Base-by-base conservation (phyloP, 2,888 invertebrate species). In the Zootermopsis nevadensis region DNA sequence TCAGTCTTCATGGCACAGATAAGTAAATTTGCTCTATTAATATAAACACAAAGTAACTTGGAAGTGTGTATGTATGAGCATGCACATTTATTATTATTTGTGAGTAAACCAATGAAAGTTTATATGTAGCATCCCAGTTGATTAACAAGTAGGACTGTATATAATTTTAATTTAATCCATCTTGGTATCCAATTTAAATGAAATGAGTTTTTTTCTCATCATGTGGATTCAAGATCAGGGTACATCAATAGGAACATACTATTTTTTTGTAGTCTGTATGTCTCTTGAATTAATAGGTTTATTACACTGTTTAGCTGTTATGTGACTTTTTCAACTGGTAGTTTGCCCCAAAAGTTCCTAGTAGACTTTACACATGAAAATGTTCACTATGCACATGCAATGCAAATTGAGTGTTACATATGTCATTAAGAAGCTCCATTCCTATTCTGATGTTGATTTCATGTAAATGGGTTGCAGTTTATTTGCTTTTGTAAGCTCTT, bases 341-440 rank as follows among this genome's bases (percentile, higher is more conserved):
- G n/a, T 2, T n/a, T 15, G 7, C 60, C 60, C 60, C 27, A 27
- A 60, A 60, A 60, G 60, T 60, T 60, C 60, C 60, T 60, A 27
- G n/a, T 60, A n/a, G 60, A 60, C 60, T 60, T 27, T 60, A 4
- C 1, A 3, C n/a, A n/a, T 60, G 60, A 60, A 60, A 60, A 60
- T n/a, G 60, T n/a, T 60, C n/a, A 60, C 27, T 10, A n/a, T 60
- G 60, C 60, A 60, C 60, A 60, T 60, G 60, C 60, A 60, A 60
- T 60, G 60, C 60, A 60, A 60, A 60, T 60, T 8, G 3, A 60
- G 12, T 60, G 60, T 60, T 27, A 15, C 15, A 15, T 27, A 60
- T 6, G n/a, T 60, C n/a, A 10, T 60, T 10, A 27, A 27, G 27
- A 12, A 60, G 27, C 60, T 60, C 27, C n/a, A 27, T n/a, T 60